These are phyloP conservation scores for Jaculus jaculus DNA, from an alignment of 2,113 vertebrate genomes.

Conservation along the genomic window DNA sequence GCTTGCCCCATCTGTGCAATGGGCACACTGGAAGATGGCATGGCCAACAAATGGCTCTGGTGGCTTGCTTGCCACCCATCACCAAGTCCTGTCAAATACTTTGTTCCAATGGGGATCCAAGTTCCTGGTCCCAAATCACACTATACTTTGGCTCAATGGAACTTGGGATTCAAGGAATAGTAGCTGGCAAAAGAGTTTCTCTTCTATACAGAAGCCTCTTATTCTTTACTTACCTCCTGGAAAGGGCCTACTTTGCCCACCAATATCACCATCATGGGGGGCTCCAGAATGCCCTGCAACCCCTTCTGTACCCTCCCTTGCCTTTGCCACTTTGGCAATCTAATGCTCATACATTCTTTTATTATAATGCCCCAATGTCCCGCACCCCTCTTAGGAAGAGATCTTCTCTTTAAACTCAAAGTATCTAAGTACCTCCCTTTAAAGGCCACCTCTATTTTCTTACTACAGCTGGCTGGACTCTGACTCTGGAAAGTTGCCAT, in stretches of 20 bases:
- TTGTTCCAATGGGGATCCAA: not conserved
- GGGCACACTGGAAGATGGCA: not conserved
- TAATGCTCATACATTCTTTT: not conserved
- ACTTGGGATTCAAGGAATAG: not conserved
- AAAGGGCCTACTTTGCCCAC: not conserved
- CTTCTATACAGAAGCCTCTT: not conserved
- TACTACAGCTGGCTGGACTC: not conserved
- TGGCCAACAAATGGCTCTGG: not conserved
- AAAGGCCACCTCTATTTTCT: not conserved
- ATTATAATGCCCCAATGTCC: not conserved
- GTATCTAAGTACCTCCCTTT: not conserved
- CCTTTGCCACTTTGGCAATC: not conserved
- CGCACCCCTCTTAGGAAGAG: not conserved
- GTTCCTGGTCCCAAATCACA: not conserved
- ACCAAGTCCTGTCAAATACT: not conserved
- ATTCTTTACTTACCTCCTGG: not conserved
- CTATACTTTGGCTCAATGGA: not conserved
- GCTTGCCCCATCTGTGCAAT: too few species aligned
- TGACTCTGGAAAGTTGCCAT: too few species aligned
- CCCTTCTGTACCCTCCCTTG: not conserved
- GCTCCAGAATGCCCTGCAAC: not conserved
- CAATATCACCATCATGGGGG: not conserved
- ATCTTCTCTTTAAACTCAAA: not conserved
- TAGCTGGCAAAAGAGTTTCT: not conserved
- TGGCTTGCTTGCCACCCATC: not conserved